Base-by-base conservation (phyloP, 2,113 vertebrate genomes). In the Crypturellus undulatus region DNA sequence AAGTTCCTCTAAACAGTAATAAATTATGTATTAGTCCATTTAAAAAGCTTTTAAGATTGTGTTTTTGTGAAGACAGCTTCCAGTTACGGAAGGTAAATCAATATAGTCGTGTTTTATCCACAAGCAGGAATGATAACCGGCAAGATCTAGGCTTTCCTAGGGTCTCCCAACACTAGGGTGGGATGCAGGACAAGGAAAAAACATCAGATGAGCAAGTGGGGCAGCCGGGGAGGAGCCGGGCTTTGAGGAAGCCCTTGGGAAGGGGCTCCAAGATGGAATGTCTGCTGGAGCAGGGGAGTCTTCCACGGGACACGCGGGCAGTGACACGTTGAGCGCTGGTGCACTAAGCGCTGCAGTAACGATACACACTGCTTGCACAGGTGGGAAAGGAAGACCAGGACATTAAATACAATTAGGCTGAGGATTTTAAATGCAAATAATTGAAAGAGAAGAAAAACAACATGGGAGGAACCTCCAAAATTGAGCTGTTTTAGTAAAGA, bases 191-290 rank as follows among this genome's bases (percentile, higher is more conserved):
- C 4, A 36, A 78, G 49, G 45, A 52, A 75, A 24, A 20, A 17
- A 19, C 34, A 4, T 1, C 34, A 43, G 10, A 34, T 3, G 2
- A 92, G 26, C 0, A 0, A 26, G 47, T n/a, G n/a, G 60, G 25
- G 20, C 9, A 58, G 28, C 28, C 32, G 5, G 17, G 30, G 30
- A 91, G 36, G 19, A 15, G 4, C 22, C 8, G 52, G 6, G 62
- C 3, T 1, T 38, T 19, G 13, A 45, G 24, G 51, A 77, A 22
- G 71, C 30, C 32, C 60, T 26, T 12, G 36, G 22, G 22, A 63
- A 25, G 13, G 15, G 5, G 6, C 9, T 34, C 15, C 4, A 10
- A 42, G 26, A 59, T 20, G 21, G 32, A 76, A 12, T 12, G 43
- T 49, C 58, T 16, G 40, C 40, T 91, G 7, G 20, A 92, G 47